Evolutionary conservation across 2,888 invertebrate genomes (phyloP).

Genomic region (Andrena bicolor): DNA sequence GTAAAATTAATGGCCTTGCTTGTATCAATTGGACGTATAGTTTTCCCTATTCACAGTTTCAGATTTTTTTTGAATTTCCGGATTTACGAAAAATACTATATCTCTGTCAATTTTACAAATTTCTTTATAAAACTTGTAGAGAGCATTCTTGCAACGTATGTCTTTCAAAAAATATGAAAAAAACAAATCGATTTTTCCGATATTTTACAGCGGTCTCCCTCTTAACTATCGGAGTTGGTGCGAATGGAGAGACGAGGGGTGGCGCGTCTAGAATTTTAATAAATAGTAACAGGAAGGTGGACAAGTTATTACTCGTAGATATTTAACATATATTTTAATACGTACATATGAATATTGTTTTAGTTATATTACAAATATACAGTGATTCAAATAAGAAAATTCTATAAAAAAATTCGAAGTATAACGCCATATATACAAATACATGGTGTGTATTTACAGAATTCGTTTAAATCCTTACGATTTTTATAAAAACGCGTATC

Average conservation of each 20-base stretch:
- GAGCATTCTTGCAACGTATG: too few species aligned
- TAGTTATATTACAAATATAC: conserved; percentile 55
- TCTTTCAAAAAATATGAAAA: too few species aligned
- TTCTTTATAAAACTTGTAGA: too few species aligned
- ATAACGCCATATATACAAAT: conserved; percentile 40
- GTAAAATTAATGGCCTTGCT: too few species aligned
- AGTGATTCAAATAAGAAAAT: conserved; percentile 41
- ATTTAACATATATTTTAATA: conserved; percentile 14
- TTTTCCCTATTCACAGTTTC: too few species aligned
- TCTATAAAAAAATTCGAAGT: conserved; percentile 49
- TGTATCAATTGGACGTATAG: too few species aligned
- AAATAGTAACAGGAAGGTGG: not conserved
- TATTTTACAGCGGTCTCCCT: too few species aligned
- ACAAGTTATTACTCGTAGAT: not conserved
- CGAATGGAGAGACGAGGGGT: not conserved
- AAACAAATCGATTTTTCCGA: too few species aligned
- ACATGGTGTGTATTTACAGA: conserved; percentile 55
- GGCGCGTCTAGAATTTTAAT: not conserved
- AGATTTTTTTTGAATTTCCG: too few species aligned
- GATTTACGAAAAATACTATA: too few species aligned
- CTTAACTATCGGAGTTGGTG: not conserved
- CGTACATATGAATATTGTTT: conserved; percentile 31
- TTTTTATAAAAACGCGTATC: conserved; percentile 49
- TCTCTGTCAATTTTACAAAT: too few species aligned
- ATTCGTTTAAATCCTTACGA: conserved; percentile 43